A percentile compares a stretch with the other conserved stretches of the same genome.
These are phyloP conservation scores for Scophthalmus maximus DNA, from an alignment of 2,113 vertebrate species.

Conservation along the genomic window DNA sequence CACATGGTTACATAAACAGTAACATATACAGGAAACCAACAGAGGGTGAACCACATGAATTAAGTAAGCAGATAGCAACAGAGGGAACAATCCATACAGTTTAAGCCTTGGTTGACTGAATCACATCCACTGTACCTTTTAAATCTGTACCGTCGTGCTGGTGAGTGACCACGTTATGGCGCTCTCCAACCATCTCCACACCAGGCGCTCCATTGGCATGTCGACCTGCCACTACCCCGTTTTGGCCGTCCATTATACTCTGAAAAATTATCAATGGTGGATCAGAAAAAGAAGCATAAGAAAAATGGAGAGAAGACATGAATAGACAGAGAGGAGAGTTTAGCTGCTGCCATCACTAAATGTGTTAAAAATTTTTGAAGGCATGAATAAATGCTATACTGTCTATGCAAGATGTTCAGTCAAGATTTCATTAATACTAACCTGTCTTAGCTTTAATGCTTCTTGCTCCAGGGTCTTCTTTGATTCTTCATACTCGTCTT, in stretches of 20 bases:
- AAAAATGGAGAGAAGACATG: background rate
- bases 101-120: no score
- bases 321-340: background rate
- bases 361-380: background rate
- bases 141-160: slow-evolving; percentile 63
- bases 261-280: slow-evolving; percentile 32
- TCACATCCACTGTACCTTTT: slow-evolving; percentile 75
- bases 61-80: background rate
- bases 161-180: slow-evolving; percentile 73
- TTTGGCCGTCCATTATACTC: slow-evolving; percentile 60
- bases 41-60: background rate
- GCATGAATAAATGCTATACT: background rate
- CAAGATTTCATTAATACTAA: slow-evolving; percentile 30
- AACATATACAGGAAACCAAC: background rate
- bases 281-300: background rate
- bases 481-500: slow-evolving; percentile 91
- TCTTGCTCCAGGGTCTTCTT: slow-evolving; percentile 85
- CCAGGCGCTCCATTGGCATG: slow-evolving; percentile 45
- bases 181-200: slow-evolving; percentile 61
- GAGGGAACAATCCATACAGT: background rate
- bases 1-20: background rate
- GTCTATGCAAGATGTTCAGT: no score
- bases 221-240: slow-evolving; percentile 35
- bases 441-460: slow-evolving; percentile 72
- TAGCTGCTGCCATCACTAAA: background rate